Evolutionary conservation across 2,113 vertebrate species (phyloP), one percentile per base, ranked within the genome.

Genomic region (Dasypus novemcinctus): DNA sequence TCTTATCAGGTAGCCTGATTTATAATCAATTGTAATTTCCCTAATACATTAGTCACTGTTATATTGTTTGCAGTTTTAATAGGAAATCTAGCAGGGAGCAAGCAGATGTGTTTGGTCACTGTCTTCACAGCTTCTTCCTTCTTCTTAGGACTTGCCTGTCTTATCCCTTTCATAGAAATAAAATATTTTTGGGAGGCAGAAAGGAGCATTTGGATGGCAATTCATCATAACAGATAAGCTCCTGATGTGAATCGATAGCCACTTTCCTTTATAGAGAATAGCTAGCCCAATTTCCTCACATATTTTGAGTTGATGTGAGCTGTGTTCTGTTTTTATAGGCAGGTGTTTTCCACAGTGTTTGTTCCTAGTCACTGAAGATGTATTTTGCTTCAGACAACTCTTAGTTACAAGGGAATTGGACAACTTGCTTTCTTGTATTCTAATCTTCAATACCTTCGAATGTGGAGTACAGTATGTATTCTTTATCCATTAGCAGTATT

Each of bases 101-200:
- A 63, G 64, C 57, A 93, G 46, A 43, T 18, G n/a, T 13, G 4
- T 59, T 38, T 17, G 41, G 27, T 80, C 23, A 71, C 38, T 93
- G 43, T 93, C 59, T 61, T 29, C 20, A n/a, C 38, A 49, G 78
- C 25, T 84, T 83, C 31, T 38, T 90, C 7, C 23, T 87, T 90
- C 84, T 87, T 54, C 52, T 49, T 63, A 52, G 41, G n/a, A 93
- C 85, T 85, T 90, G 21, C 69, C 43, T 87, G 25, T 90, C 54
- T 94, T 93, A 38, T 71, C 81, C 84, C 66, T 85, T 92, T 92
- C 46, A 79, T 33, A 90, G 33, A 95, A 92, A 69, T 71, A 76
- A 96, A 96, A 84, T 94, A 79, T 81, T 92, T 72, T n/a, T 20
- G 86, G 66, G 38, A 52, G 43, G 17, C n/a, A 17, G 54, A 87